Evolutionary conservation across 1,140 invertebrate genomes (phyloP), one percentile per base, ranked within the genome.

Genomic region (Caenorhabditis inopinata): DNA sequence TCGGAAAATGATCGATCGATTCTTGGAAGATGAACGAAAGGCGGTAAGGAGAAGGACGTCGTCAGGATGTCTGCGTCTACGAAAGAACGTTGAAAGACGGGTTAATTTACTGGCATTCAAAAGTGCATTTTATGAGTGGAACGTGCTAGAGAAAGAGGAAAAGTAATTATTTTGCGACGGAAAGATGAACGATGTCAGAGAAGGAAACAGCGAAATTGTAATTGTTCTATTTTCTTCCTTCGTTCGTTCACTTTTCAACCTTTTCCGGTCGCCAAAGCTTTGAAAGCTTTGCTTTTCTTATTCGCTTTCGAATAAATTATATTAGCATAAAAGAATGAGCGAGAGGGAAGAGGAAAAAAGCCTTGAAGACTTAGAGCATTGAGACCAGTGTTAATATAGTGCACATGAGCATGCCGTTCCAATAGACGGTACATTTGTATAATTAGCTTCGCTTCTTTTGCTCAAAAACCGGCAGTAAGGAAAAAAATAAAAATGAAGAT

Each of bases 51-150:
- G 32, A 68, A 68, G 58, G 58, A 68, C 58, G 32, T 68, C 58
- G 29, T 68, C 58, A n/a, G 58, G 38, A 9, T 3, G 51, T 58
- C 51, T 58, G 51, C 51, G 51, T 58, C 51, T 27, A 6, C n/a
- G 7, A 7, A 58, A 58, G 16, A 25, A 51, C 4, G 9, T 38
- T 21, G 6, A 32, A 42, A 68, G 32, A 68, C 58, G 58, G 58
- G 58, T 68, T 42, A 68, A 68, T 68, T 68, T 68, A 68, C 58
- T 68, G n/a, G 32, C 32, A 68, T 68, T 68, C 58, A 68, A 68
- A n/a, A 68, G 58, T 68, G 32, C 58, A 68, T 68, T 68, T 68
- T 68, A 68, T 68, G 58, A 68, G 58, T 68, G 58, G 58, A 68
- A 68, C 58, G 58, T 29, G 38, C 2, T 2, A 18, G 2, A 68